Evolutionary conservation across 2,888 invertebrate genomes (phyloP).

Genomic region (Drosophila buzzatii): DNA sequence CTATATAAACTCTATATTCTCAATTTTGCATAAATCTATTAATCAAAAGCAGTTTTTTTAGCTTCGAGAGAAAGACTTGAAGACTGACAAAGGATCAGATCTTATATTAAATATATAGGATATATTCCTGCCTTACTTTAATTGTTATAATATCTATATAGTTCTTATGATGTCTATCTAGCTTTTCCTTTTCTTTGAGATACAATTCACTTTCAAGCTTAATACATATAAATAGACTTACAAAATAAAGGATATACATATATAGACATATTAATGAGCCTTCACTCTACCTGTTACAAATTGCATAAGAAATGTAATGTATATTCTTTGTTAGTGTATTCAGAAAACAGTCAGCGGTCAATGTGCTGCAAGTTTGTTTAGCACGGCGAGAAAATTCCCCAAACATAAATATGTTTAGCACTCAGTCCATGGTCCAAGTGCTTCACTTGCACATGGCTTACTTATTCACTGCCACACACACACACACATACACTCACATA

Average conservation of each 20-base stretch:
- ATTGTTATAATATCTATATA: too few species aligned
- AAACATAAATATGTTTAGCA: conserved; percentile 58
- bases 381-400: conserved; percentile 48
- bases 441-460: conserved; percentile 25
- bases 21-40: too few species aligned
- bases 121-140: too few species aligned
- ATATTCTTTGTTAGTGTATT: conserved; percentile 1
- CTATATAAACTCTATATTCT: too few species aligned
- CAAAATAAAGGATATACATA: neutral
- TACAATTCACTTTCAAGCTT: too few species aligned
- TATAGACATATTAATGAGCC: too few species aligned
- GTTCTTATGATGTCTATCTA: too few species aligned
- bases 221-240: neutral
- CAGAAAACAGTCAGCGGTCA: conserved; percentile 41
- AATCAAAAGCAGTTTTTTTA: too few species aligned
- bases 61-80: too few species aligned
- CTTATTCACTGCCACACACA: conserved; percentile 1
- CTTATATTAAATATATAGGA: too few species aligned
- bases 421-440: conserved; percentile 20
- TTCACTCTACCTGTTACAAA: neutral
- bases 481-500: neutral
- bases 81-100: too few species aligned
- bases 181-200: too few species aligned
- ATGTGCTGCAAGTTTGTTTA: conserved; percentile 23
- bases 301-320: neutral